Evolutionary conservation across 2,888 invertebrate species (phyloP).

Genomic region (Eupithecia subumbrata): DNA sequence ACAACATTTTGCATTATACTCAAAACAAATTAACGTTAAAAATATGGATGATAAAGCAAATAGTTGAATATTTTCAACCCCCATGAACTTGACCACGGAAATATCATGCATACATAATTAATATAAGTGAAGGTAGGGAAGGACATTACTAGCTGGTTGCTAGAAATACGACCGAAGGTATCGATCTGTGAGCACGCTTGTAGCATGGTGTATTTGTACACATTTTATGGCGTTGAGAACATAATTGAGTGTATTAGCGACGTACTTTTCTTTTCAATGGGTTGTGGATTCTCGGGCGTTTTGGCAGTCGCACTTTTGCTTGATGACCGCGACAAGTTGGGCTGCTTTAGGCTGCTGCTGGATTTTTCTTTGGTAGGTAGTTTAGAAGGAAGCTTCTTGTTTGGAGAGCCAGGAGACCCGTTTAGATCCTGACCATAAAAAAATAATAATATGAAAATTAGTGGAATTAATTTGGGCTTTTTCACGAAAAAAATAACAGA

Average conservation of each 20-base stretch:
- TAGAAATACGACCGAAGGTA: conserved; percentile 15
- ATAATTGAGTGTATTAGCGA: conserved; percentile 19
- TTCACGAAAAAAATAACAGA: background rate
- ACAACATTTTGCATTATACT: background rate
- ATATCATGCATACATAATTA: conserved; percentile 37
- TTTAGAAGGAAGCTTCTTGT: conserved; percentile 88
- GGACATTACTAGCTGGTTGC: conserved; percentile 1
- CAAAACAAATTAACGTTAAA: background rate
- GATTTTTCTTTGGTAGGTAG: conserved; percentile 79
- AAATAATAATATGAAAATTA: background rate
- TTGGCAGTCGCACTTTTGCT: conserved; percentile 85
- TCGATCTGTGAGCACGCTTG: conserved; percentile 22
- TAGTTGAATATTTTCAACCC: background rate
- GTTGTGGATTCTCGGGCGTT: conserved; percentile 87
- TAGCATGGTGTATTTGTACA: background rate
- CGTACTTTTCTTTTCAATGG: conserved; percentile 89
- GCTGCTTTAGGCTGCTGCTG: conserved; percentile 78
- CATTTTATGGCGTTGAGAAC: background rate
- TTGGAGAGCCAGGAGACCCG: conserved; percentile 89
- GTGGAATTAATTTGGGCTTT: background rate
- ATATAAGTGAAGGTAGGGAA: conserved; percentile 28
- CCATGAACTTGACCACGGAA: conserved; percentile 33
- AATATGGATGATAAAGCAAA: background rate
- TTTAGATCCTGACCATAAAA: conserved; percentile 82
- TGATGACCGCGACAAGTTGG: conserved; percentile 83